Evolutionary conservation across 2,797 vertebrate species (phyloP), one percentile per base, ranked within the genome.

Genomic region (Danio kyathit): DNA sequence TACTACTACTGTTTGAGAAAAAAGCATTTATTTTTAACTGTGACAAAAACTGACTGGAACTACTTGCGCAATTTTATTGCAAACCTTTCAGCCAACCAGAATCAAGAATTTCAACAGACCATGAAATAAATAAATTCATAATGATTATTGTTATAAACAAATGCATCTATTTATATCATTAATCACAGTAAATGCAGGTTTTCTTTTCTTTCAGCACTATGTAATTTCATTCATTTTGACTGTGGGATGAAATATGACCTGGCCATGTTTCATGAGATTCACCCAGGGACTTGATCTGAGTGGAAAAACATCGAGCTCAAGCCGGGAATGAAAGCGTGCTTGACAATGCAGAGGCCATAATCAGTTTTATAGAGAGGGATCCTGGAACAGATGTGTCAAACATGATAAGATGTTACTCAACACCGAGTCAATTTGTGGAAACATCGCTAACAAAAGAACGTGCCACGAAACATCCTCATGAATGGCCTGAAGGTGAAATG

Each of bases 401-500:
- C 41, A 73, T 4, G 21, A 80, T 56, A 73, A 80, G 38, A 70
- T 64, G 77, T 73, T 73, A 80, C 48, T 73, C 69, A 73, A 80
- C 77, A 80, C 67, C 2, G 16, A 38, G 69, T 54, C 77, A 74
- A 64, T 80, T 80, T 80, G 78, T 73, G 41, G 16, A 48, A 40
- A 64, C 19, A 12, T 7, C 2, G 51, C 59, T 65, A 56, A 73
- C 48, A 73, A 72, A 80, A 73, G 52, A 80, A 49, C 8, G 16
- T 74, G 48, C 48, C 69, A 73, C 2, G 13, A 70, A 43, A 38
- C 74, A 38, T 70, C 57, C 3, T 44, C 16, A 16, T 54, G 19
- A 64, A 80, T 72, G 78, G 69, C 78, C 77, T 44, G 54, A 59
- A 19, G 73, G 70, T 41, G 74, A 75, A 80, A 75, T 63, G n/a